Percentiles rank a stretch among this genome's conserved stretches.
phyloP scores from a whole-genome alignment of 1,140 invertebrate species.

The Platyscapa corneri region DNA sequence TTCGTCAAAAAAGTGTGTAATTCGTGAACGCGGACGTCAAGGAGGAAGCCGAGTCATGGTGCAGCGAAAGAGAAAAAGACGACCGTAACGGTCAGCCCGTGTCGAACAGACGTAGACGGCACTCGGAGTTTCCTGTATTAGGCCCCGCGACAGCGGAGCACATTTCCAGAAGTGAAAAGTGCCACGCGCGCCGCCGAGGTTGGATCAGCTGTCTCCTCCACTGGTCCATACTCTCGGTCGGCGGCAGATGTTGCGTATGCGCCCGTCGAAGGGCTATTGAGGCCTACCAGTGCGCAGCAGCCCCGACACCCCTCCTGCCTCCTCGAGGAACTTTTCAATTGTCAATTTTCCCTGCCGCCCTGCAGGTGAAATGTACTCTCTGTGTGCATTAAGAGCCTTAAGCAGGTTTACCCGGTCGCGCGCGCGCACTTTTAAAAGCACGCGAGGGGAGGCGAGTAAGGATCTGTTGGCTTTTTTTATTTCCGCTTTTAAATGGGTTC shows the following conservation, averaged over 20 bases:
- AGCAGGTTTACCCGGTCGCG: constrained; percentile 20
- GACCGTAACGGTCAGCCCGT: constrained; percentile 42
- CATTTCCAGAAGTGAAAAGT: constrained; percentile 63
- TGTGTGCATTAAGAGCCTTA: constrained; percentile 41
- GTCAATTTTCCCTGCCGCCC: constrained; percentile 67
- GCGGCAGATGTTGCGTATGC: constrained; percentile 64
- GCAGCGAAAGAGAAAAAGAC: too few species aligned
- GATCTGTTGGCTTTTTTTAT: constrained; percentile 49
- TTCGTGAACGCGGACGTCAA: not conserved
- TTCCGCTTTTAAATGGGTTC: constrained; percentile 43
- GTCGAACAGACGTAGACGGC: not conserved
- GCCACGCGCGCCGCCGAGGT: constrained; percentile 56
- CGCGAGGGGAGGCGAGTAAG: constrained; percentile 24
- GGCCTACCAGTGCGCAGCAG: not conserved
- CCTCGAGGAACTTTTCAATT: constrained; percentile 56
- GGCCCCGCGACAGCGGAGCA: constrained; percentile 33
- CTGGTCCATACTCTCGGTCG: constrained; percentile 34
- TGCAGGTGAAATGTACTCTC: constrained; percentile 67
- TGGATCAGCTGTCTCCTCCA: constrained; percentile 59
- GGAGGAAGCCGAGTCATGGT: not conserved
- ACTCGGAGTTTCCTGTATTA: constrained; percentile 28
- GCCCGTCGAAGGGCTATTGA: constrained; percentile 23
- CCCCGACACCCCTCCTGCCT: not conserved
- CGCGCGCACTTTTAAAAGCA: constrained; percentile 12
- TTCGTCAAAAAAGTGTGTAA: not conserved